Conservation (phyloP, 1,140 invertebrate genomes). For the Drosophila arizonae region DNA sequence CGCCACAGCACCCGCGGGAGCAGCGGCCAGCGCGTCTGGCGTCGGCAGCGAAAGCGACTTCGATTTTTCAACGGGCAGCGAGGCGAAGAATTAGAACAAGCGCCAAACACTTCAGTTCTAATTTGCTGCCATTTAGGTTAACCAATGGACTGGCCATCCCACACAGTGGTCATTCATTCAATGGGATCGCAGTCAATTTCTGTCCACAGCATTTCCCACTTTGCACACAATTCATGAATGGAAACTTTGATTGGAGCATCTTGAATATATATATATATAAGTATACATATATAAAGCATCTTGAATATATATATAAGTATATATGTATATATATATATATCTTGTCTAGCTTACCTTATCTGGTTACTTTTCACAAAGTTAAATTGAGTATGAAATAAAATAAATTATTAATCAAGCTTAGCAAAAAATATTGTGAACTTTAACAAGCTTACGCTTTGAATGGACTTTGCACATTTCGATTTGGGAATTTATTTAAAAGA, state of each 20-base stretch:
- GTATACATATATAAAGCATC: too few species aligned
- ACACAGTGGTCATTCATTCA: slow-evolving; percentile 51
- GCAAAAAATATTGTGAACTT: too few species aligned
- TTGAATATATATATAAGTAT: too few species aligned
- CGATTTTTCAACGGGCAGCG: slow-evolving; percentile 81
- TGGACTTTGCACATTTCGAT: too few species aligned
- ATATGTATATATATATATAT: too few species aligned
- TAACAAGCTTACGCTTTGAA: too few species aligned
- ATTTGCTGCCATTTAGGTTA: slow-evolving; percentile 78
- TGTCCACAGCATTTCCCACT: slow-evolving; percentile 52
- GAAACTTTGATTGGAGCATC: background rate
- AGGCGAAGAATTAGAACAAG: slow-evolving; percentile 79
- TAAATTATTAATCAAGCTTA: too few species aligned
- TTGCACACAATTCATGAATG: background rate
- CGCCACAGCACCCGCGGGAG: slow-evolving; percentile 3
- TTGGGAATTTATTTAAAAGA: too few species aligned
- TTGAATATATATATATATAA: too few species aligned
- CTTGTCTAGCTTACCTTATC: too few species aligned
- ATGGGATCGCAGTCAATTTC: slow-evolving; percentile 63
- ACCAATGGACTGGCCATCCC: slow-evolving; percentile 53
- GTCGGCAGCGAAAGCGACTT: slow-evolving; percentile 77
- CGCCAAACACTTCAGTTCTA: slow-evolving; percentile 62
- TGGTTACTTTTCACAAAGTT: too few species aligned
- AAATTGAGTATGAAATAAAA: too few species aligned
- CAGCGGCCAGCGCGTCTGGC: slow-evolving; percentile 2